Evolutionary conservation across 2,888 invertebrate species (phyloP).

Genomic region (Therioaphis trifolii): DNA sequence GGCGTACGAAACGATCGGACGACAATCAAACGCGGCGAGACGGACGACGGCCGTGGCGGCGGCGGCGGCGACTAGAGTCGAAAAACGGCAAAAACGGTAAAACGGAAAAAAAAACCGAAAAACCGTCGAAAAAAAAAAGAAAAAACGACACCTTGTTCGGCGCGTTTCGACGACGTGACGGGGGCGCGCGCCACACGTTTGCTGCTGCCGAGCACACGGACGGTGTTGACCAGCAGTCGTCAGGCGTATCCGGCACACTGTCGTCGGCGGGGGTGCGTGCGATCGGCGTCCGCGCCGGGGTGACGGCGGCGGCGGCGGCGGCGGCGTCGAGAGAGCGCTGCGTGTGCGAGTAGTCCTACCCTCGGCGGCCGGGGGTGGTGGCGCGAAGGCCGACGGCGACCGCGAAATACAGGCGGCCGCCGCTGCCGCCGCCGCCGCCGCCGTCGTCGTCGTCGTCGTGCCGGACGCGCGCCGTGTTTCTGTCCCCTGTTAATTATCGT

Average conservation of each 20-base stretch:
- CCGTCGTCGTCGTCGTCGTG: too few species aligned
- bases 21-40: too few species aligned
- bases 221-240: slow-evolving; percentile 2
- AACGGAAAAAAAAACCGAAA: too few species aligned
- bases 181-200: background rate
- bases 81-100: too few species aligned
- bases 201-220: background rate
- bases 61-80: too few species aligned
- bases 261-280: background rate
- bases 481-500: slow-evolving; percentile 30
- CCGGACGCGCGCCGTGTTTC: too few species aligned
- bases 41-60: too few species aligned
- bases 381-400: slow-evolving; percentile 1
- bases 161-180: background rate
- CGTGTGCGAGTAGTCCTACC: background rate
- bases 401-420: too few species aligned
- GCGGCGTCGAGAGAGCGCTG: background rate
- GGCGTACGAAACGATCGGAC: too few species aligned
- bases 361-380: background rate
- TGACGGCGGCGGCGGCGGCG: background rate
- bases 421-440: background rate
- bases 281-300: background rate
- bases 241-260: slow-evolving; percentile 21
- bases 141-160: too few species aligned
- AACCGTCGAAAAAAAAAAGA: too few species aligned